These are phyloP conservation scores for Acanthaster planci DNA, from an alignment of 35 echinoderm and acorn worm genomes.

Conservation along the genomic window DNA sequence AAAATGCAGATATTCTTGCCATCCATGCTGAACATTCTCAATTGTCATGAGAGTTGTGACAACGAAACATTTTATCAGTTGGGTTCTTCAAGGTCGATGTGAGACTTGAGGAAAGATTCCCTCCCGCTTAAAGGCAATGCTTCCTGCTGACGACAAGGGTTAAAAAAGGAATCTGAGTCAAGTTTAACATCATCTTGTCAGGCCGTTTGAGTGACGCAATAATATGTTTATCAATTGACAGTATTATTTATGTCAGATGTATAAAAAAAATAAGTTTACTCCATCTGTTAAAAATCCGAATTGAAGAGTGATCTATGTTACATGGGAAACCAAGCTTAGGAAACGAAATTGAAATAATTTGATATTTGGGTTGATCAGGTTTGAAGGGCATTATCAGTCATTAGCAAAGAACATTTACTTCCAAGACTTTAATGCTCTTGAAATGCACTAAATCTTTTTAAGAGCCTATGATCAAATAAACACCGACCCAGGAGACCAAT, in stretches of 20 bases:
- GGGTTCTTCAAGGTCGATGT: neutral
- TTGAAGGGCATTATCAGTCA: too few relatives aligned
- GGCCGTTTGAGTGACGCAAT: conserved; percentile 15
- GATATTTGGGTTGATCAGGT: too few relatives aligned
- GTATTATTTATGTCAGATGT: conserved; percentile 23
- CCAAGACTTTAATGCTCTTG: too few relatives aligned
- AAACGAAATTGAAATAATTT: too few relatives aligned
- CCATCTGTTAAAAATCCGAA: too few relatives aligned
- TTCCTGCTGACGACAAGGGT: conserved; percentile 17
- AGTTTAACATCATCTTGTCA: neutral
- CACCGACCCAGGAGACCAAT: too few relatives aligned
- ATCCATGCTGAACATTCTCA: neutral
- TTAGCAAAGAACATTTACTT: too few relatives aligned
- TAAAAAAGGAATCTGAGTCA: neutral
- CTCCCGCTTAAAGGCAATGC: neutral
- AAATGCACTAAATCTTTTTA: too few relatives aligned
- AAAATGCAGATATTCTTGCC: conserved; percentile 22
- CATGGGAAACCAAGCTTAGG: too few relatives aligned
- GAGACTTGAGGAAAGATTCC: neutral
- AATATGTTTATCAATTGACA: neutral
- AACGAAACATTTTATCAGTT: neutral
- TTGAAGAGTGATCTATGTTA: too few relatives aligned
- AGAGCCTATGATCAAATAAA: too few relatives aligned
- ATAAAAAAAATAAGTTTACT: neutral
- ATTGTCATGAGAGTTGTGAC: too few relatives aligned